These are phyloP conservation scores for Arothron firmamentum DNA, from an alignment of 2,113 vertebrate species.

Conservation along the genomic window DNA sequence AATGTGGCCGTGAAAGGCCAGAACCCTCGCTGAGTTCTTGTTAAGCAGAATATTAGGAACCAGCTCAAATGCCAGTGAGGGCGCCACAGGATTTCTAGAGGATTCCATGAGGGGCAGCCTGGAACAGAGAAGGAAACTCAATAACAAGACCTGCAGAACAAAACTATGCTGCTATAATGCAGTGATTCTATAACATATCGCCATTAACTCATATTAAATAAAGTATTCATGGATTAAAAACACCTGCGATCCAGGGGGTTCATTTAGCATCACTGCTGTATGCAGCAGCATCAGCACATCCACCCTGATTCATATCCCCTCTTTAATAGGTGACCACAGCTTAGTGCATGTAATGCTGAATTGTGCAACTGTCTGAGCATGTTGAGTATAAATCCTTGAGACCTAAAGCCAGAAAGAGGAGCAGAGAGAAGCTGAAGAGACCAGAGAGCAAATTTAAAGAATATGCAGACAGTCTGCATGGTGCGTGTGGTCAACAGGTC, in stretches of 20 bases:
- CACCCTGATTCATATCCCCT: not conserved
- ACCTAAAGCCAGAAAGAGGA: conserved; percentile 12
- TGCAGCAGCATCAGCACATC: conserved; percentile 5
- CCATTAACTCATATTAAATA: not conserved
- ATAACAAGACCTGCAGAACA: conserved; percentile 10
- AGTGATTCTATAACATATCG: not conserved
- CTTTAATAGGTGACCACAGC: conserved; percentile 37
- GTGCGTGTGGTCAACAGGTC: conserved; percentile 32
- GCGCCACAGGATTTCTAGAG: too few species aligned
- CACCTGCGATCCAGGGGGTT: not conserved
- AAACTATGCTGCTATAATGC: not conserved
- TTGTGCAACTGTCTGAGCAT: conserved; percentile 57
- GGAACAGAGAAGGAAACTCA: not conserved
- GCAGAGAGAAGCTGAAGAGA: conserved; percentile 1
- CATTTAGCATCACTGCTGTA: not conserved
- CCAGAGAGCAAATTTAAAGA: conserved; percentile 12
- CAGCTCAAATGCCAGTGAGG: not conserved
- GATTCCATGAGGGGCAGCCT: too few species aligned
- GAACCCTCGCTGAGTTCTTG: not conserved
- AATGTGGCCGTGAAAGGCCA: conserved; percentile 27
- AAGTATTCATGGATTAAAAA: too few species aligned
- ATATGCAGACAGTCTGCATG: conserved; percentile 21
- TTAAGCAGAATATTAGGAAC: not conserved
- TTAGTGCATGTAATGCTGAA: conserved; percentile 26
- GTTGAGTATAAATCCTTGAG: conserved; percentile 34